Base-by-base conservation (phyloP, 2,888 invertebrate species). In the Heliconius erato region DNA sequence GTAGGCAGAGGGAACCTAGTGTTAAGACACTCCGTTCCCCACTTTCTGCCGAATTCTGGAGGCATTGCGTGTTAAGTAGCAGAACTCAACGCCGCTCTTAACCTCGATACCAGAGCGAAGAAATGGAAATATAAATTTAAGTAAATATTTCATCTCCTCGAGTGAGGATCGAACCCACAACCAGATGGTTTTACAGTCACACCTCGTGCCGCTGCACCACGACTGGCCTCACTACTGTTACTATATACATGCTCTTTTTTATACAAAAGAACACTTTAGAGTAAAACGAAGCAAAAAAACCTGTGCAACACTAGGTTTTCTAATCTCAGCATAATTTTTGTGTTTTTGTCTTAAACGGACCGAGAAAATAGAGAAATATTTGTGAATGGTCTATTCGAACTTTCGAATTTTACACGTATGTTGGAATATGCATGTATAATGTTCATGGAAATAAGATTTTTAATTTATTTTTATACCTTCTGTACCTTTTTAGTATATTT, bases 281-380 rank as follows among this genome's bases (percentile, higher is more conserved):
- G 35, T 7, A 63, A 40, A 63, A 76, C n/a, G 2, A 4, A 16
- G 16, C n/a, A 76, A 35, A 63, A 72, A 40, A 63, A 35, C 2
- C 26, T 40, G 63, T 63, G 12, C 35, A 63, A 32, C 63, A 16
- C 35, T 40, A 63, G n/a, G n/a, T 35, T 76, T 6, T 76, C 35
- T 40, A 76, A 76, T 76, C 26, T 63, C 63, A 76, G 76, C 16
- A 16, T 26, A 9, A 63, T 63, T 76, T 63, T 76, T 26, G 32
- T 76, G n/a, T n/a, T 76, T 76, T 76, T 35, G 76, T 76, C 76
- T 76, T 63, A 76, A 76, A 23, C 76, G n/a, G 76, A 76, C 59
- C 76, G 76, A 35, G 63, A 76, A 63, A 63, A 76, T 74, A 26
- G n/a, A n/a, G 19, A 76, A 76, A 74, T 19, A 63, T 16, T 59